These are phyloP conservation scores for Pseudopleuronectes americanus DNA, from an alignment of 2,797 vertebrate genomes.

Conservation along the genomic window DNA sequence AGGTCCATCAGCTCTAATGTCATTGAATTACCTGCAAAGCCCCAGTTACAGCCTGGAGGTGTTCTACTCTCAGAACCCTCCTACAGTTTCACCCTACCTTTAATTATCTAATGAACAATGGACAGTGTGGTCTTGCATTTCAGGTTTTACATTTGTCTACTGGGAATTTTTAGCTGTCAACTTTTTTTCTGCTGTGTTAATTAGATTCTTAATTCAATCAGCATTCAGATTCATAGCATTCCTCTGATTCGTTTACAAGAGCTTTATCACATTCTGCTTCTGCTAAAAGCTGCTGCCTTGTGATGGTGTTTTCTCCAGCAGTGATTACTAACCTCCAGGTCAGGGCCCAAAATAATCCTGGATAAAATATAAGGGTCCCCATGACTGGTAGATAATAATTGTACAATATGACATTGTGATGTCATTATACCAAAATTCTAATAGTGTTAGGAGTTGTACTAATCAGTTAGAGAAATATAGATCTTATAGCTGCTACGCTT, in stretches of 20 bases:
- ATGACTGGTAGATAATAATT: too few relatives aligned
- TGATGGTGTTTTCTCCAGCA: background rate
- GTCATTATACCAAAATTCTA: too few relatives aligned
- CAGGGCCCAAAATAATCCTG: too few relatives aligned
- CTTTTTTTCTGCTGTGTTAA: background rate
- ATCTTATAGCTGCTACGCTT: too few relatives aligned
- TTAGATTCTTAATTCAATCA: background rate
- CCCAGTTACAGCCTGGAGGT: background rate
- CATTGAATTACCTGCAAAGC: background rate
- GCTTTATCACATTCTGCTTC: background rate
- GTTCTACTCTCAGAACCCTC: background rate
- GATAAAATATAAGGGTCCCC: too few relatives aligned
- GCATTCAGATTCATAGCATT: background rate
- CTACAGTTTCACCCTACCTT: conserved; percentile 14
- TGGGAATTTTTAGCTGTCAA: background rate
- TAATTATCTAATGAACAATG: background rate
- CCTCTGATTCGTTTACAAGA: background rate
- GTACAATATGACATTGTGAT: too few relatives aligned
- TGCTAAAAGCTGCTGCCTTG: background rate
- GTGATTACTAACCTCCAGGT: background rate
- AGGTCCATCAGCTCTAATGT: background rate
- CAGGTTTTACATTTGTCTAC: background rate
- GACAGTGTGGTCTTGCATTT: background rate
- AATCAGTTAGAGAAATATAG: too few relatives aligned
- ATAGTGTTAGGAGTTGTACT: too few relatives aligned